Evolutionary conservation across 1,140 invertebrate genomes (phyloP).

Genomic region (Camponotus vicinus): DNA sequence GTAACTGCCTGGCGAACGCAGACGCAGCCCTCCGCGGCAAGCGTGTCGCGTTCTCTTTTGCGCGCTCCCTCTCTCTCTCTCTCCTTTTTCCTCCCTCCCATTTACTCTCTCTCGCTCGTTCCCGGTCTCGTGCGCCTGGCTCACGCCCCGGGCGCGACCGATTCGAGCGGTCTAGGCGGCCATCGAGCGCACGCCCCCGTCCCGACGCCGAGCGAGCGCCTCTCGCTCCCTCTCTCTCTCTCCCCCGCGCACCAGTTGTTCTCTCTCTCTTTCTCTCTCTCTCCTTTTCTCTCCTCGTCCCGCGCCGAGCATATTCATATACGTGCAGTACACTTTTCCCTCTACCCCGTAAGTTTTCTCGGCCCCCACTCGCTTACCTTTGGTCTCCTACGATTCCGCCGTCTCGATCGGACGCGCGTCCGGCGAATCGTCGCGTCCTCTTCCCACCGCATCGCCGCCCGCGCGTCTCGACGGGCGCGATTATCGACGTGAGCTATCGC

Average conservation of each 20-base stretch:
- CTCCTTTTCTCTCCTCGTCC: conserved; percentile 66
- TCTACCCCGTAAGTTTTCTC: conserved; percentile 2
- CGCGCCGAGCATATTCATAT: conserved; percentile 45
- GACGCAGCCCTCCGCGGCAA: conserved; percentile 77
- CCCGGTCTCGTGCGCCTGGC: conserved; percentile 68
- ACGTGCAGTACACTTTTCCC: conserved; percentile 59
- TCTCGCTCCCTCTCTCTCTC: conserved; percentile 41
- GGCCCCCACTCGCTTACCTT: conserved; percentile 61
- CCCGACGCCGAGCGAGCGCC: conserved; percentile 46
- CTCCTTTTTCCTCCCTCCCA: conserved; percentile 33
- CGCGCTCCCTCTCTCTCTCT: conserved; percentile 62
- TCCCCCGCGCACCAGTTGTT: conserved; percentile 31
- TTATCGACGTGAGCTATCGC: conserved; percentile 64
- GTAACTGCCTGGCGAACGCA: conserved; percentile 83
- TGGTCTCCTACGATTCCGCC: conserved; percentile 67
- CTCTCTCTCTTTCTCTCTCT: conserved; percentile 48
- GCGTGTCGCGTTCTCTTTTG: conserved; percentile 61
- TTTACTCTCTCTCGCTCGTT: conserved; percentile 43
- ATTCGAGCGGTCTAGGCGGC: conserved; percentile 81
- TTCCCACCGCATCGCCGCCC: conserved; percentile 25
- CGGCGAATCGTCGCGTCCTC: conserved; percentile 51
- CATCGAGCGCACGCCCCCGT: conserved; percentile 77
- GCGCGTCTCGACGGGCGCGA: conserved; percentile 46
- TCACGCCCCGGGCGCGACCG: conserved; percentile 84
- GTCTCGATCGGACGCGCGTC: conserved; percentile 24